These are phyloP conservation scores for Sardinella longiceps DNA, from an alignment of 2,797 vertebrate species.

Conservation along the genomic window DNA sequence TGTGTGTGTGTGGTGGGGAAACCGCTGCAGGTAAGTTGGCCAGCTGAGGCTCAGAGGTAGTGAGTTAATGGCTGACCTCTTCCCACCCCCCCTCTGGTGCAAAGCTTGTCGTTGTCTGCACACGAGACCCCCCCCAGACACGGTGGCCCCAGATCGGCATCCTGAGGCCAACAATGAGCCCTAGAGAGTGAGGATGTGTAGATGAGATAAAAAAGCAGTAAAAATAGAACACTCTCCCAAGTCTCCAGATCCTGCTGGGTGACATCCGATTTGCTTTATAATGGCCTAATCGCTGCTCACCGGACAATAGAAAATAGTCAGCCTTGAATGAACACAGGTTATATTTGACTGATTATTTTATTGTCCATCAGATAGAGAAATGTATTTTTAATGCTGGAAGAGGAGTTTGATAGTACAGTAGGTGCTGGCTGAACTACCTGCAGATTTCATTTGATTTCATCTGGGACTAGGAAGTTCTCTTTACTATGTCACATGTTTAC, in stretches of 20 bases:
- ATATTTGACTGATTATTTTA: neutral
- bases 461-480: neutral
- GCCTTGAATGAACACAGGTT: neutral
- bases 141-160: neutral
- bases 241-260: neutral
- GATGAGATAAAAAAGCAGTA: neutral
- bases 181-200: neutral
- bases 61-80: neutral
- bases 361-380: neutral
- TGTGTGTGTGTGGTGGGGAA: neutral
- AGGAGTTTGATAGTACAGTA: neutral
- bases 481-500: neutral
- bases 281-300: neutral
- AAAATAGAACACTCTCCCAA: neutral
- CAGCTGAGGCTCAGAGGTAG: neutral
- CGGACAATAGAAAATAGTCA: too few species aligned
- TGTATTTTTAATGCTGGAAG: neutral
- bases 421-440: neutral
- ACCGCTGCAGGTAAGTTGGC: neutral
- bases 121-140: neutral
- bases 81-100: neutral
- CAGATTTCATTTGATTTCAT: neutral
- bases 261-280: neutral
- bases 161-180: conserved; percentile 1
- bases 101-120: neutral